Conservation (phyloP, 2,797 vertebrate genomes). For the Pseudochromis fuscus region DNA sequence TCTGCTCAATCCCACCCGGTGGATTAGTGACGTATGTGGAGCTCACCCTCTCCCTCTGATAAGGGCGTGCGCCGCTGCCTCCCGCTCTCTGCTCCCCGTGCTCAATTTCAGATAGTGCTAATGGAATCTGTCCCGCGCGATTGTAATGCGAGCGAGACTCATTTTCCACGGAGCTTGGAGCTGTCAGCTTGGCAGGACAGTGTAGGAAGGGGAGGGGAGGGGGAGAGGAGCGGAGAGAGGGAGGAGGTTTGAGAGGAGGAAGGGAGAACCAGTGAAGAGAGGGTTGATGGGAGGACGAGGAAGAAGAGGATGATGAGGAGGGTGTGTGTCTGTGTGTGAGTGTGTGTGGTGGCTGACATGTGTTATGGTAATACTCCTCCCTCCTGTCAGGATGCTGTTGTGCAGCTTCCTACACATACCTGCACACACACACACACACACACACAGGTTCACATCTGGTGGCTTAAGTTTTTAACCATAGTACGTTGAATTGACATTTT, state of each 20-base stretch:
- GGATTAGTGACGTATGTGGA: slow-evolving; percentile 83
- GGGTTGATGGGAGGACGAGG: slow-evolving; percentile 79
- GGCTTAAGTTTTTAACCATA: not conserved
- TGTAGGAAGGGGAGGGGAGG: slow-evolving; percentile 37
- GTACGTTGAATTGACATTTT: not conserved
- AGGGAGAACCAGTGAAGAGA: slow-evolving; percentile 67
- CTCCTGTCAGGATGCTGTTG: slow-evolving; percentile 59
- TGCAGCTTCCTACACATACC: slow-evolving; percentile 48
- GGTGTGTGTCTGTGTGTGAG: slow-evolving; percentile 38
- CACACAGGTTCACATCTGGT: not conserved
- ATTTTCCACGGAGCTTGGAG: slow-evolving; percentile 99
- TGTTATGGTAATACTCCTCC: slow-evolving; percentile 54
- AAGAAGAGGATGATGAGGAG: slow-evolving; percentile 52
- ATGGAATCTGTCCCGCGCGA: slow-evolving; percentile 99
- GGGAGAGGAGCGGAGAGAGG: slow-evolving; percentile 56
- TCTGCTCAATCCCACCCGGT: slow-evolving; percentile 69
- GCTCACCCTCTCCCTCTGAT: slow-evolving; percentile 87
- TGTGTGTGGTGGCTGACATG: slow-evolving; percentile 40
- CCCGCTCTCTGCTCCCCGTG: slow-evolving; percentile 88
- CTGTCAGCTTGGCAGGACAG: slow-evolving; percentile 90
- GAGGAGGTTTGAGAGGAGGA: slow-evolving; percentile 67
- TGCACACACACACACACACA: slow-evolving; percentile 15
- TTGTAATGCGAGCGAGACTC: slow-evolving; percentile 99
- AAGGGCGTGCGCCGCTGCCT: slow-evolving; percentile 84
- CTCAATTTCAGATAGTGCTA: slow-evolving; percentile 99